Conservation (phyloP, 2,888 invertebrate species). For the Drosophila rubida region DNA sequence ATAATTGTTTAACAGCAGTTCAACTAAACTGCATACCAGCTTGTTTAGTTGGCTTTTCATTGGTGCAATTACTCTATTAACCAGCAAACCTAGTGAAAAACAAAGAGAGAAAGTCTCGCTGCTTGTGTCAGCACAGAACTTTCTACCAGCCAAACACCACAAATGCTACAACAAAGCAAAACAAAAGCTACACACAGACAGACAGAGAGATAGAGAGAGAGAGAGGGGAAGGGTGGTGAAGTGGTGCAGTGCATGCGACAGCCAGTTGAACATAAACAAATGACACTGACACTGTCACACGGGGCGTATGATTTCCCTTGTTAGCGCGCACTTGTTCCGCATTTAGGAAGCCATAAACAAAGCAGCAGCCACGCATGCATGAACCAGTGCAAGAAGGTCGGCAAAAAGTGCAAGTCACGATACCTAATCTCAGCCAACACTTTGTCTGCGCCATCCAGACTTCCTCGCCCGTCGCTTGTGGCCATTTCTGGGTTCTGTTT, state of each 20-base stretch:
- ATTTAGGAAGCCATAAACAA: conserved; percentile 63
- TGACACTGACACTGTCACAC: conserved; percentile 59
- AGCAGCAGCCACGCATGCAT: conserved; percentile 9
- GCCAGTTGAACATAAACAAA: conserved; percentile 57
- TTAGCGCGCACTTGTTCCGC: conserved; percentile 60
- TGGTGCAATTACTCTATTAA: conserved; percentile 38
- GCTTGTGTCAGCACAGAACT: conserved; percentile 73
- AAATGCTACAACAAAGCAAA: conserved; percentile 30
- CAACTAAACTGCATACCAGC: conserved; percentile 25
- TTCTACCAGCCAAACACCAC: conserved; percentile 58
- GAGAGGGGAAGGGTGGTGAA: conserved; percentile 2
- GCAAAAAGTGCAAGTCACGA: conserved; percentile 48
- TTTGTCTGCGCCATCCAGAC: conserved; percentile 15
- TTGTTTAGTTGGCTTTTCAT: conserved; percentile 23
- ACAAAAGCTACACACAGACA: conserved; percentile 7
- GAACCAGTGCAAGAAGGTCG: background rate
- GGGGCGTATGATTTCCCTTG: conserved; percentile 73
- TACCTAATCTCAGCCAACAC: conserved; percentile 37
- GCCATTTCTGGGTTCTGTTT: background rate
- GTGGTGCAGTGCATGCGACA: conserved; percentile 14
- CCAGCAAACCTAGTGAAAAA: conserved; percentile 46
- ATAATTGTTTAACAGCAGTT: background rate
- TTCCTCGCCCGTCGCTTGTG: background rate
- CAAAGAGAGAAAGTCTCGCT: conserved; percentile 66
- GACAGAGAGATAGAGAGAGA: conserved; percentile 4